Evolutionary conservation across 2,888 invertebrate genomes (phyloP), one percentile per base, ranked within the genome.

Genomic region (Steinernema scapterisci): DNA sequence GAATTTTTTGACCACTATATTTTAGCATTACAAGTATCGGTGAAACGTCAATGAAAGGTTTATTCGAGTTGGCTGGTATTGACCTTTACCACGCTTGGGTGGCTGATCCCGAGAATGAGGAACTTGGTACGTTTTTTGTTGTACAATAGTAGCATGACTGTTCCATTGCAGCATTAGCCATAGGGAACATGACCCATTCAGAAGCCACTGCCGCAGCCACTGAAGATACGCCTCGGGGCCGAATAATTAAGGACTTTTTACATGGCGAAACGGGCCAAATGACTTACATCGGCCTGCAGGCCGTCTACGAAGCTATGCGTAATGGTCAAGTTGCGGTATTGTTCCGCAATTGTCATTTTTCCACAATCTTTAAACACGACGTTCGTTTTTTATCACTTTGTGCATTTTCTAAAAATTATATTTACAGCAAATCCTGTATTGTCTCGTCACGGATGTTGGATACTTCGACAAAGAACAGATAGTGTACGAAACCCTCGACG

Each of bases 271-370:
- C 7, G 3, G 5, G n/a, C 6, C 91, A 91, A 84, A 83, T 91
- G 76, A 91, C 91, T 0, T 89, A 89, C 83, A 88, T 90, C 83
- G 91, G 91, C 1, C 85, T 91, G 38, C 88, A 88, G 83, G 89
- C 90, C 78, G 85, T 91, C 72, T 19, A 54, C 13, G 19, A 43
- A 16, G 45, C 25, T 5, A 27, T 63, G 31, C 3, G 88, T 74
- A 89, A 90, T 11, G 88, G 88, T 44, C 89, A 91, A 80, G 83
- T 90, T 48, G 89, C 89, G 73, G 89, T 91, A 46, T 87, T 91
- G 76, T 91, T 91, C 83, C 84, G 91, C 76, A 91, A 91, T 85
- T 91, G 91, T 84, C 91, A 91, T 84, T 91, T 91, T 86, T 89
- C 88, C 73, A 90, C 90, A 1, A 84, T 91, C 13, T 88, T 88